Evolutionary conservation across 2,797 vertebrate genomes (phyloP).

Genomic region (Macroramphosus scolopax): DNA sequence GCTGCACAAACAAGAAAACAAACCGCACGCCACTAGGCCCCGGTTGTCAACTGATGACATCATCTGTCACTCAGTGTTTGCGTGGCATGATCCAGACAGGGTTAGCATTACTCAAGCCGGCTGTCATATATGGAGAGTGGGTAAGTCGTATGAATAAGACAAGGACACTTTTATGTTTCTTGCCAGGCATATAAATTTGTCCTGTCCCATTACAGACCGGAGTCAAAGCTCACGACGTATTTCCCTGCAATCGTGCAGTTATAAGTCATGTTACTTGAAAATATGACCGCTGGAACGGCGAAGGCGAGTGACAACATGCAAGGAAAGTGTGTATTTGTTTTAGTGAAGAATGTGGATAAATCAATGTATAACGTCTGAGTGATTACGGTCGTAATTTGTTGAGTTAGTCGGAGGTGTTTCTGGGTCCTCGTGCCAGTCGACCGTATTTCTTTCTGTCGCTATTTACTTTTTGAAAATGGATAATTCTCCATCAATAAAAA

Average conservation of each 20-base stretch:
- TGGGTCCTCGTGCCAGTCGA: too few relatives aligned
- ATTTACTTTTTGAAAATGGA: conserved; percentile 26
- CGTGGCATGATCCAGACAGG: conserved; percentile 25
- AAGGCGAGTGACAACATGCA: conserved; percentile 7
- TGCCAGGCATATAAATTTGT: conserved; percentile 11
- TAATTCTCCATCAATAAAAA: conserved; percentile 52
- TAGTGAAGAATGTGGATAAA: conserved; percentile 34
- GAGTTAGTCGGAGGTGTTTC: too few relatives aligned
- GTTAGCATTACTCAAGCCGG: conserved; percentile 25
- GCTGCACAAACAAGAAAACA: conserved; percentile 68
- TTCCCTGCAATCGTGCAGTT: too few relatives aligned
- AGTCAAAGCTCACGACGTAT: conserved; percentile 1
- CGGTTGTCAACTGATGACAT: conserved; percentile 52
- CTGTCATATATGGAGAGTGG: conserved; percentile 15
- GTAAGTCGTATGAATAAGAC: conserved; percentile 21
- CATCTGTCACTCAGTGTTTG: conserved; percentile 48
- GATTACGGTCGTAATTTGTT: conserved; percentile 51
- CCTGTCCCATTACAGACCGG: background rate
- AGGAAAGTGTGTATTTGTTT: conserved; percentile 30
- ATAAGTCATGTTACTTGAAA: conserved; percentile 5
- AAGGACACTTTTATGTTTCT: conserved; percentile 11
- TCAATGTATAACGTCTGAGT: conserved; percentile 59
- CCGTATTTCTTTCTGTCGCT: conserved; percentile 31
- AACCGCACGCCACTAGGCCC: conserved; percentile 40
- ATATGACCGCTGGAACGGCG: conserved; percentile 3